Evolutionary conservation across 2,888 invertebrate species (phyloP).

Genomic region (Creontiades dilutus): DNA sequence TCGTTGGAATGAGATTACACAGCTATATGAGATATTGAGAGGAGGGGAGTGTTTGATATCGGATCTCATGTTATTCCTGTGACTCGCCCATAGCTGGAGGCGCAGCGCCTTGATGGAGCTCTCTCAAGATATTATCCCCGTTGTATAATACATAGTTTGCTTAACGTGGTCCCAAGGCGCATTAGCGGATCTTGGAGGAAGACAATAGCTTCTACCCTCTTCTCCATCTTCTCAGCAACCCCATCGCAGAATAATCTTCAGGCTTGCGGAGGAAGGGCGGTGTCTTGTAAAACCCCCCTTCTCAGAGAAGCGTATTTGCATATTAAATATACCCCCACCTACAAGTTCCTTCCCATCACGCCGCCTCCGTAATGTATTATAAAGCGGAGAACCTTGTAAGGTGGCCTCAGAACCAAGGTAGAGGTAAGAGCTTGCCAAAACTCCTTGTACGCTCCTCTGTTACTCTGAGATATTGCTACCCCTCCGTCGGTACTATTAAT

Average conservation of each 20-base stretch:
- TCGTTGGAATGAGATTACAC: conserved; percentile 60
- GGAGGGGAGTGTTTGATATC: conserved; percentile 62
- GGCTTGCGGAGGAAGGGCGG: conserved; percentile 9
- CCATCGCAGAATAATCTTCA: conserved; percentile 64
- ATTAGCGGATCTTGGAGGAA: conserved; percentile 68
- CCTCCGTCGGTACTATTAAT: conserved; percentile 68
- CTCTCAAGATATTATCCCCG: conserved; percentile 64
- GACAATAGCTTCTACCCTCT: conserved; percentile 63
- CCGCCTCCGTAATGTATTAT: conserved; percentile 67
- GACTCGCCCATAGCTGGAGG: conserved; percentile 46
- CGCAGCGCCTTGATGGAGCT: conserved; percentile 66
- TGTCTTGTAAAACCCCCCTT: conserved; percentile 66
- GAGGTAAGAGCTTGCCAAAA: conserved; percentile 70
- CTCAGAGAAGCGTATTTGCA: conserved; percentile 66
- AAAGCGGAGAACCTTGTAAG: conserved; percentile 71
- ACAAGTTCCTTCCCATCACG: conserved; percentile 57
- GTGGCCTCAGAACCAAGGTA: conserved; percentile 54
- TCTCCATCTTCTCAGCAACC: conserved; percentile 5
- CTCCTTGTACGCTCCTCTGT: conserved; percentile 68
- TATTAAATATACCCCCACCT: conserved; percentile 68
- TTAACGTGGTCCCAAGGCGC: conserved; percentile 71
- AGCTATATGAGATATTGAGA: conserved; percentile 34
- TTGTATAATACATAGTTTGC: conserved; percentile 71
- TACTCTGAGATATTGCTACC: conserved; percentile 69
- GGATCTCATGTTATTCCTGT: conserved; percentile 61